Evolutionary conservation across 2,888 invertebrate genomes (phyloP).

Genomic region (Acronicta alni): DNA sequence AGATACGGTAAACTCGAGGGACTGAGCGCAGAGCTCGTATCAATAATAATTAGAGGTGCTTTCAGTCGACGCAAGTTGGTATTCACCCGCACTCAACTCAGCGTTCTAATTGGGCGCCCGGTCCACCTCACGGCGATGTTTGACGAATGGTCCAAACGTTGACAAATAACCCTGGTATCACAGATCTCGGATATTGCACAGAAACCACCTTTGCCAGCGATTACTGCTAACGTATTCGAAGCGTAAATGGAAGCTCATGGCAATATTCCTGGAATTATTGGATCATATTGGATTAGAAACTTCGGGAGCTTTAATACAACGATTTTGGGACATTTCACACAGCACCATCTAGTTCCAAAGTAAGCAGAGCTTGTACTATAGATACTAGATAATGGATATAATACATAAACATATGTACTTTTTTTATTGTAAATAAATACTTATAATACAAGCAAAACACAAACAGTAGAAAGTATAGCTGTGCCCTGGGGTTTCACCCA

Average conservation of each 20-base stretch:
- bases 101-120: constrained; percentile 58
- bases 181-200: constrained; percentile 46
- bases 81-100: constrained; percentile 62
- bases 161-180: constrained; percentile 59
- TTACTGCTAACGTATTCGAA: constrained; percentile 31
- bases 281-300: constrained; percentile 13
- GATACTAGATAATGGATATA: no score
- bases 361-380: no score
- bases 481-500: no score
- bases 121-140: constrained; percentile 56
- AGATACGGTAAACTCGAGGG: constrained; percentile 51
- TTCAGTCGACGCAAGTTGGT: constrained; percentile 63
- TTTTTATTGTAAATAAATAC: no score
- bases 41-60: constrained; percentile 69
- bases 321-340: no score
- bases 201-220: constrained; percentile 29
- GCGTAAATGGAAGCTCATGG: constrained; percentile 12
- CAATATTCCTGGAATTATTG: constrained; percentile 31
- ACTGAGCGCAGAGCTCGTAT: constrained; percentile 57
- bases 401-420: no score
- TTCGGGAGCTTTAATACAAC: no score
- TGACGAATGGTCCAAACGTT: constrained; percentile 60
- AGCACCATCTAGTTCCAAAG: no score
- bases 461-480: constrained; percentile 2
- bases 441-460: no score